phyloP scores from a whole-genome alignment of 2,888 invertebrate species.

The Rhabditoides inermis region DNA sequence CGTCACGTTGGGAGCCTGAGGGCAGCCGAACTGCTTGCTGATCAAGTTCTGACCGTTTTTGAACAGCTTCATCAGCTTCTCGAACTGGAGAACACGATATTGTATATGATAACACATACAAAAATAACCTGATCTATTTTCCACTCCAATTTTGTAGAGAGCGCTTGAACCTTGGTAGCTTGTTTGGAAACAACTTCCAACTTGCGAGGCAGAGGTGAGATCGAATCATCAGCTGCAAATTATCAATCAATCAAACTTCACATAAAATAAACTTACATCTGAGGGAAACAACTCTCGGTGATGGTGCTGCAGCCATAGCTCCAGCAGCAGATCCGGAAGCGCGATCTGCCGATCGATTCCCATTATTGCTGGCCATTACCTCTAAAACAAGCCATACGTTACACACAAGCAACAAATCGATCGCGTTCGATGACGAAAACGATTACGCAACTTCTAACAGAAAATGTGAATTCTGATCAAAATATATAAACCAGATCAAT shows the following conservation, averaged over 20 bases:
- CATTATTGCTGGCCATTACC: too few relatives aligned
- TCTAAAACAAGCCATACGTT: too few relatives aligned
- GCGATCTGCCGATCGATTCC: too few relatives aligned
- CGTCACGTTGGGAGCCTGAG: slow-evolving; percentile 39
- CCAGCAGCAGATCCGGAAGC: too few relatives aligned
- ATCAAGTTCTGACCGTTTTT: slow-evolving; percentile 46
- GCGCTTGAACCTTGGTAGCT: slow-evolving; percentile 39
- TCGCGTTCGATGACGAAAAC: too few relatives aligned
- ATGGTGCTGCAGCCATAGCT: too few relatives aligned
- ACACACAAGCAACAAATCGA: too few relatives aligned
- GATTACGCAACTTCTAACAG: too few relatives aligned
- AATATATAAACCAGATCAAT: too few relatives aligned
- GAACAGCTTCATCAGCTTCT: slow-evolving; percentile 45
- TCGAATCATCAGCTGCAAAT: slow-evolving; percentile 25
- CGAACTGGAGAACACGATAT: slow-evolving; percentile 39
- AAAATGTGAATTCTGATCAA: too few relatives aligned
- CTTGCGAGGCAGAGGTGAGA: slow-evolving; percentile 19
- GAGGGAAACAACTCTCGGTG: background rate
- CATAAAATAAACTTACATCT: slow-evolving; percentile 4
- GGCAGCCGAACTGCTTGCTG: slow-evolving; percentile 38
- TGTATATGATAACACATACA: too few relatives aligned
- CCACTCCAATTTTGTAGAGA: slow-evolving; percentile 46
- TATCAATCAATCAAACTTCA: too few relatives aligned
- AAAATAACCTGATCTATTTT: slow-evolving; percentile 48
- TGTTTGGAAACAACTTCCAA: slow-evolving; percentile 39